Base-by-base conservation (phyloP, 2,797 vertebrate species). In the Leptatherina wallacei region DNA sequence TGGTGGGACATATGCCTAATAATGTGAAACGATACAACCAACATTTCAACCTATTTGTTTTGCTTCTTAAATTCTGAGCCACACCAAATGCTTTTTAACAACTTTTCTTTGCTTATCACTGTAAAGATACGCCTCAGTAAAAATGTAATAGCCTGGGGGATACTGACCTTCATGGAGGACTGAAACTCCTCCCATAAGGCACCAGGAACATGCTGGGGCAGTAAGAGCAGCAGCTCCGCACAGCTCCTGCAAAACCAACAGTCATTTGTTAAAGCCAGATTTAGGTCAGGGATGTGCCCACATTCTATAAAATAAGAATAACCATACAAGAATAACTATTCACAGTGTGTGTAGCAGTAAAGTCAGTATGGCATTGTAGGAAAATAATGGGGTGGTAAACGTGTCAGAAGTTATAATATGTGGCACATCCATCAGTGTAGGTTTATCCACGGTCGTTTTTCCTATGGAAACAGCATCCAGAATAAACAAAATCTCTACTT, bases 131-230 rank as follows among this genome's bases (percentile, higher is more conserved):
- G 57, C 44, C 24, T 69, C 16, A 33, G 49, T 51, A 85, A 57
- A 49, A 68, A 35, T 72, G 40, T 3, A 66, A 76, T 69, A 81
- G 66, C 73, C 75, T 18, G 36, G 13, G 33, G 40, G 67, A 86
- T 73, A 90, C 95, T 95, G 90, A 99, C 98, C 96, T 97, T 96
- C 82, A 99, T 96, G 86, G 97, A 96, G 90, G 96, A 94, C 92
- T 97, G 97, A 92, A 99, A 98, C 87, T 97, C 95, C 92, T 97
- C 94, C 98, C 98, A 99, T 87, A 97, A 97, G 93, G 94, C 95
- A 95, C 95, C 94, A 90, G 98, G 96, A 89, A 99, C 94, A 83
- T 97, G 95, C 93, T 96, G 94, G 88, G 96, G 96, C 89, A 98
- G 90, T 90, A 96, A 96, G 65, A 99, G 92, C 65, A 99, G 92